Evolutionary conservation across 2,888 invertebrate genomes (phyloP), one percentile per base, ranked within the genome.

Genomic region (Ennomos fuscantarius): DNA sequence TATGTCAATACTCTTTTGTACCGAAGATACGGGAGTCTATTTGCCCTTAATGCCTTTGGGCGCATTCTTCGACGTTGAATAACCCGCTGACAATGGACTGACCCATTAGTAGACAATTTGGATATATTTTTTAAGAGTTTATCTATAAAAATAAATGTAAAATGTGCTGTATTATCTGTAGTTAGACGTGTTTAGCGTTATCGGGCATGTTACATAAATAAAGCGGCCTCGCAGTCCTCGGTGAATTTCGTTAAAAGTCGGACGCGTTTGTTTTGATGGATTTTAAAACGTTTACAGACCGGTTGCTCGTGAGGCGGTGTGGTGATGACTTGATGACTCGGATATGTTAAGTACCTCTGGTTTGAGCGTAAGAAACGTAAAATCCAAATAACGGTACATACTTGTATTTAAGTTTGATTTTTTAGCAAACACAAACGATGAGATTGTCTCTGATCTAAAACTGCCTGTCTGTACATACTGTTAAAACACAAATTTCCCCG

Each of bases 1-100:
- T 78, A 74, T 86, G 91, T 90, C 90, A 91, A 90, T 91, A 91
- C 86, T 87, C 91, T 89, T 90, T 91, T 92, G 91, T 90, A 84
- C 83, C 76, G 75, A 70, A 84, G 90, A 90, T 89, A 91, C 81
- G 86, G 84, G 78, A 87, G 85, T 81, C 87, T 88, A 83, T 90
- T 88, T 87, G 83, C 84, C 86, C 84, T 83, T 88, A 89, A 90
- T 89, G 89, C 79, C 78, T 70, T 24, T 78, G 77, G 75, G 73
- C 82, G 76, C 89, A 90, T 90, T 90, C 89, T 82, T 84, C 74
- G 62, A 71, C 81, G 80, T 79, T 86, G 84, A 88, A 87, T 86
- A 86, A 82, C 82, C 76, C 75, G 68, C 66, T 73, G 76, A 85
- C 84, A 87, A 87, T 84, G 77, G 80, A 66, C 65, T 79, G 81